These are phyloP conservation scores for Tachina lurida DNA, from an alignment of 2,888 invertebrate genomes.

Conservation along the genomic window DNA sequence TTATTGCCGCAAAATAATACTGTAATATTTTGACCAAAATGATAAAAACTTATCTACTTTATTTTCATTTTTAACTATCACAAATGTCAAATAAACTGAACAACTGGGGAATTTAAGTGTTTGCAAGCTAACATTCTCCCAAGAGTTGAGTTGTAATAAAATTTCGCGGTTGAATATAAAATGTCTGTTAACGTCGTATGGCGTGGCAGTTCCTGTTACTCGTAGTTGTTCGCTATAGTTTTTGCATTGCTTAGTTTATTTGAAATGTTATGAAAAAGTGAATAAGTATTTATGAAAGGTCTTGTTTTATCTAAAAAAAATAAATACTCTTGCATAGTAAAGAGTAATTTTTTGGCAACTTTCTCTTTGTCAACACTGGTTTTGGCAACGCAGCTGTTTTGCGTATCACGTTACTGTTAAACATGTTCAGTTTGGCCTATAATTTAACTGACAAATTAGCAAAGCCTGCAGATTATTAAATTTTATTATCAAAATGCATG, in stretches of 20 bases:
- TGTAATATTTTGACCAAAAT: not conserved
- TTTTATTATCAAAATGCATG: no score
- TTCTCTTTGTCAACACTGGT: no score
- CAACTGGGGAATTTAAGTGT: slow-evolving; percentile 20
- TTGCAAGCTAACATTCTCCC: not conserved
- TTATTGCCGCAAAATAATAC: slow-evolving; percentile 6
- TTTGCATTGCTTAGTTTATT: not conserved
- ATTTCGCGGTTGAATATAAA: slow-evolving; percentile 49
- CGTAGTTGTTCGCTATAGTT: not conserved
- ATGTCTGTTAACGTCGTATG: slow-evolving; percentile 37
- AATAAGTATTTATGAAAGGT: not conserved
- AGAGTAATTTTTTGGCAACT: no score
- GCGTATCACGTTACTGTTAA: no score
- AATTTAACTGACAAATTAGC: no score
- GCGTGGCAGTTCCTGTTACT: slow-evolving; percentile 44
- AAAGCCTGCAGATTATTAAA: no score
- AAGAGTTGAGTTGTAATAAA: slow-evolving; percentile 31
- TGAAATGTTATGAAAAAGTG: not conserved
- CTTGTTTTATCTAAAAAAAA: not conserved
- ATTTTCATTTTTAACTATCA: not conserved
- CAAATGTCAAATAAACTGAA: slow-evolving; percentile 27
- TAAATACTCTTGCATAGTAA: no score
- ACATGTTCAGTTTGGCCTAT: no score
- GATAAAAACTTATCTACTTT: slow-evolving; percentile 7
- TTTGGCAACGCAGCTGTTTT: no score